Conservation (phyloP, 2,888 invertebrate genomes). For the Mesorhabditis sp. region DNA sequence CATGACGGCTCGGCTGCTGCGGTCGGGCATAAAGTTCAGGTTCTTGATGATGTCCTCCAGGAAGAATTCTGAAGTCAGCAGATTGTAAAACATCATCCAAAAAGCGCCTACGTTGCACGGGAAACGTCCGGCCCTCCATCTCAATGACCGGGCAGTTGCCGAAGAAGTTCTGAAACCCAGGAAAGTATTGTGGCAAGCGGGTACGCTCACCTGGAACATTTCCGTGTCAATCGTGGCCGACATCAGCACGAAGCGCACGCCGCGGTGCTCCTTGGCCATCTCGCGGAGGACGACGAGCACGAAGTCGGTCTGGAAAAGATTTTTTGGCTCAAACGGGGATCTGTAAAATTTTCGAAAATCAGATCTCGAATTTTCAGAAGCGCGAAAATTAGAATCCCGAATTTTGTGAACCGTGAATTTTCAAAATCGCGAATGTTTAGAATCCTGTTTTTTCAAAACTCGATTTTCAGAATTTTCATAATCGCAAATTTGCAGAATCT, state of each 20-base stretch:
- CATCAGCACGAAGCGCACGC: conserved; percentile 89
- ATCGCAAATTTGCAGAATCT: no score
- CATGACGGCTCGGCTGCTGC: no score
- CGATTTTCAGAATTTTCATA: no score
- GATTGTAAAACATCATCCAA: background rate
- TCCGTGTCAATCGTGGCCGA: conserved; percentile 94
- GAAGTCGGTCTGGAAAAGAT: conserved; percentile 74
- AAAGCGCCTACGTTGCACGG: conserved; percentile 38
- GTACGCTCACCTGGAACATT: conserved; percentile 70
- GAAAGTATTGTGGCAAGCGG: background rate
- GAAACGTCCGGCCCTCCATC: conserved; percentile 65
- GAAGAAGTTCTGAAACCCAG: conserved; percentile 72
- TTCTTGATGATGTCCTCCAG: conserved; percentile 87
- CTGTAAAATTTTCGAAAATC: background rate
- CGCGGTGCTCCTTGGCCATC: conserved; percentile 87
- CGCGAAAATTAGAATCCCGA: conserved; percentile 18
- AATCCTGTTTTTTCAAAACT: no score
- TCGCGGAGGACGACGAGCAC: conserved; percentile 87
- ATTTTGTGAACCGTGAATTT: background rate
- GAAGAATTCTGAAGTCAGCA: conserved; percentile 71
- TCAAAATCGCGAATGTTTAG: no score
- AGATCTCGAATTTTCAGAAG: conserved; percentile 5
- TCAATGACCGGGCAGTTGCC: conserved; percentile 85
- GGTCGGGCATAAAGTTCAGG: conserved; percentile 77
- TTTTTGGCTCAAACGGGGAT: conserved; percentile 1